Base-by-base conservation (phyloP, 2,888 invertebrate species). In the Philhelius pedissequus region DNA sequence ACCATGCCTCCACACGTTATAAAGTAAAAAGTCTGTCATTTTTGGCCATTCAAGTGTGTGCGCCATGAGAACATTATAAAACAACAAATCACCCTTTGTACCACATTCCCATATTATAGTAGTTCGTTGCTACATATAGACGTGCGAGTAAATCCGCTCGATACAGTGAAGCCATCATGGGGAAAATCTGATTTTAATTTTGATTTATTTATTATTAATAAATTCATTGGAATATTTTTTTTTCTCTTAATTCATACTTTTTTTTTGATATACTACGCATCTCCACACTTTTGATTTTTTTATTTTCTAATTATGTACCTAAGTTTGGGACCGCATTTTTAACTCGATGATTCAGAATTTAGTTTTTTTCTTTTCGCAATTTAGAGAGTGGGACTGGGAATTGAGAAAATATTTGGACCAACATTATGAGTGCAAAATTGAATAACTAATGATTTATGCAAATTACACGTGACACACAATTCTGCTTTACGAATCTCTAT, bases 181-280 rank as follows among this genome's bases (percentile, higher is more conserved):
- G 75, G 68, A 80, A 89, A 90, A 89, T 90, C 89, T 89, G 89
- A 90, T 88, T 89, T 89, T 89, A 89, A 89, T 90, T 90, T 88
- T 90, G 90, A 90, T 90, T 90, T 90, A 90, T 90, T 90, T 90
- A 89, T 90, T 89, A 89, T 90, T 89, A 90, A 90, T 90, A 90
- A 64, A 90, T 89, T 89, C 90, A 90, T 90, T 89, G 88, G 88
- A 88, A 88, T 66, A 18, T 25, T 4, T 18, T 32, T 38, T n/a
- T 66, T 35, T 66, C 43, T 43, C 9, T 69, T 22, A 43, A 56
- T 60, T 48, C 48, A 64, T 30, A 20, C 45, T 48, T 58, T 74
- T 48, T 58, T 74, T 38, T 22, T 8, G 75, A 62, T 80, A 80
- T 71, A 84, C 75, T 71, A 84, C 75, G 71, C 70, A 80, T 68